Percentiles rank a stretch among this genome's conserved stretches.
phyloP scores from a whole-genome alignment of 2,113 vertebrate genomes.

The Phasianus colchicus region DNA sequence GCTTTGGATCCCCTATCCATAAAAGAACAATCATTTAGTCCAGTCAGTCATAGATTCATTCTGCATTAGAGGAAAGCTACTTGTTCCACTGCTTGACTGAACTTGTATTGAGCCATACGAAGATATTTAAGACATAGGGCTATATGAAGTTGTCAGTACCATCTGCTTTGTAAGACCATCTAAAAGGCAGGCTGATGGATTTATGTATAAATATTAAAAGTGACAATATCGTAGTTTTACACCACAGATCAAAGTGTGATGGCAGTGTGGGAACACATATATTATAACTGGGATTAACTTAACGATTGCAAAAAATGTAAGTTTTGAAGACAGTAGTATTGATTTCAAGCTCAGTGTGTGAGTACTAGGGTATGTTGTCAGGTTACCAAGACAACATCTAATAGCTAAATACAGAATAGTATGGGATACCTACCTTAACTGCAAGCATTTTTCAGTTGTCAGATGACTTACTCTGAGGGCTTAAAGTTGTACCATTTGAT shows the following conservation, averaged over 20 bases:
- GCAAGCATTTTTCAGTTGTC: background rate
- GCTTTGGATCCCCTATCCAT: background rate
- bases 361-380: background rate
- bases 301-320: background rate
- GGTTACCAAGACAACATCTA: background rate
- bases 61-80: background rate
- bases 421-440: background rate
- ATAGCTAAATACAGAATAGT: background rate
- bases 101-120: background rate
- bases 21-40: background rate
- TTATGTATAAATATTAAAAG: background rate
- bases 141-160: background rate
- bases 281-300: background rate
- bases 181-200: background rate
- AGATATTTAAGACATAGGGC: background rate
- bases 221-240: background rate
- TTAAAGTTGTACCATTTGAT: background rate
- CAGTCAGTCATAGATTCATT: background rate
- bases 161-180: background rate
- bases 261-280: background rate
- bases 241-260: background rate
- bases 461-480: background rate
- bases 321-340: background rate
- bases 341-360: background rate
- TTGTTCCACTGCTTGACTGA: background rate